Conservation (phyloP, 2,113 vertebrate genomes). For the Butastur rufipennis region DNA sequence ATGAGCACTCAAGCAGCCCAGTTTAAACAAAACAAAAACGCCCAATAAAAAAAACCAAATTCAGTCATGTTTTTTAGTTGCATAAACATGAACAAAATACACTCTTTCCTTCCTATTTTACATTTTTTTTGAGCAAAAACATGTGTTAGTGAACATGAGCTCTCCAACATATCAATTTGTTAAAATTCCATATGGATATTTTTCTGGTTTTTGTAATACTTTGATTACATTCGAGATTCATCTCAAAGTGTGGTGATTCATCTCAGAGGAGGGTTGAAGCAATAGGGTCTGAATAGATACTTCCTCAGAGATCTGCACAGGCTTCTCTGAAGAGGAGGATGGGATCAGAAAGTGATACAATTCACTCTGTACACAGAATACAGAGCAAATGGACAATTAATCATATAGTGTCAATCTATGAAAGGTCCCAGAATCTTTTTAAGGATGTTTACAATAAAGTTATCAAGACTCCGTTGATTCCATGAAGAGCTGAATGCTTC, state of each 20-base stretch:
- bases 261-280: not conserved
- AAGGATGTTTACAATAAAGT: not conserved
- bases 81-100: not conserved
- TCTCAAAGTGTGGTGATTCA: not conserved
- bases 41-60: not conserved
- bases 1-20: not conserved
- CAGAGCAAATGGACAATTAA: not conserved
- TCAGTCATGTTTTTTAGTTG: not conserved
- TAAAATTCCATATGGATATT: not conserved
- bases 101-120: not conserved
- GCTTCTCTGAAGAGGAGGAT: not conserved
- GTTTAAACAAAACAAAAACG: not conserved
- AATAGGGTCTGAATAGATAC: not conserved
- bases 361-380: not conserved
- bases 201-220: not conserved
- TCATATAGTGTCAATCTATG: not conserved
- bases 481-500: not conserved
- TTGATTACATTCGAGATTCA: not conserved
- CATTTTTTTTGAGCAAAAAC: not conserved
- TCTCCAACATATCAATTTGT: not conserved
- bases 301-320: not conserved
- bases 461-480: not conserved
- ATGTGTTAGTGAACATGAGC: not conserved
- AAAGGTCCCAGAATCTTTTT: not conserved
- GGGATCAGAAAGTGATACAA: not conserved